These are phyloP conservation scores for Tenthredo amoena DNA, from an alignment of 2,888 invertebrate species.

Conservation along the genomic window DNA sequence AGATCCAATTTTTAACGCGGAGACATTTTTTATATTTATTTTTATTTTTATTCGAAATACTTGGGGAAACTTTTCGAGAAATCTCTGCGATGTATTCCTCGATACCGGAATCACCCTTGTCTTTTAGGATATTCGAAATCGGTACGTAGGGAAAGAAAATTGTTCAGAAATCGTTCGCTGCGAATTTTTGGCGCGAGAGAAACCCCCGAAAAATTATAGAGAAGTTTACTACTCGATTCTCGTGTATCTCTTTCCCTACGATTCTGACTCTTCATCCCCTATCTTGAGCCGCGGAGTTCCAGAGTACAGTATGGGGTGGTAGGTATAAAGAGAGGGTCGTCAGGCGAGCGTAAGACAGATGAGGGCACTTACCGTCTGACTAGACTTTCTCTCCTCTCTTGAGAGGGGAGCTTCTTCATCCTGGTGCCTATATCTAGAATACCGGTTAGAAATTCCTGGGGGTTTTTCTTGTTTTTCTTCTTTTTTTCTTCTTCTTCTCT, in stretches of 20 bases:
- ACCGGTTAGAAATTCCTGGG: no score
- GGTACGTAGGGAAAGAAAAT: background rate
- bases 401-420: background rate
- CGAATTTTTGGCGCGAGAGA: no score
- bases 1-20: no score
- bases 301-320: background rate
- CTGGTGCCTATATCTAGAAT: background rate
- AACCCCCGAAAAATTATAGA: background rate
- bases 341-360: constrained; percentile 61
- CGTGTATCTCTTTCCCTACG: background rate
- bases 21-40: no score
- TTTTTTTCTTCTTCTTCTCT: no score
- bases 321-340: constrained; percentile 35
- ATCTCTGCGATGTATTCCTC: no score
- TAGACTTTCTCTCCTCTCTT: constrained; percentile 46
- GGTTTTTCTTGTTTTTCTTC: no score
- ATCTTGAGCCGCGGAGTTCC: background rate
- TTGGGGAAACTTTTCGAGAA: no score
- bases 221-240: background rate
- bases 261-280: background rate
- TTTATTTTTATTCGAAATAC: no score
- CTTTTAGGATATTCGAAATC: background rate
- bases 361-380: constrained; percentile 65
- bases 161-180: background rate
- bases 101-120: background rate